phyloP scores from a whole-genome alignment of 2,113 vertebrate species.

The Microcebus murinus region DNA sequence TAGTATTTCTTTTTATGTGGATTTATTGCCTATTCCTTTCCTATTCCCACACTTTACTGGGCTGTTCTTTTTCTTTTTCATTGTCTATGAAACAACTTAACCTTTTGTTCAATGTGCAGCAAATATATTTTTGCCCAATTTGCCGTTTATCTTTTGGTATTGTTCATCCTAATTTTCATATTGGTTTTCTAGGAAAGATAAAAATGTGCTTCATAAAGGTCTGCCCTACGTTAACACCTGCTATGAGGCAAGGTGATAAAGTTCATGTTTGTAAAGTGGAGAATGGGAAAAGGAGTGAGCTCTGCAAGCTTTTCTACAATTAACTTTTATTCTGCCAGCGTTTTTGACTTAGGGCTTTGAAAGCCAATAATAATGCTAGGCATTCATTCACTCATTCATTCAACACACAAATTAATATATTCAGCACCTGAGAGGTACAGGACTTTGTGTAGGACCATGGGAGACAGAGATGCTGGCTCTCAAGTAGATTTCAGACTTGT shows the following conservation, averaged over 20 bases:
- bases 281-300: background rate
- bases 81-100: slow-evolving; percentile 15
- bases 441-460: background rate
- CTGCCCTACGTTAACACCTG: background rate
- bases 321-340: background rate
- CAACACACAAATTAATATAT: background rate
- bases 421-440: background rate
- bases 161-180: slow-evolving; percentile 22
- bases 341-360: background rate
- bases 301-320: background rate
- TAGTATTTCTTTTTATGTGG: background rate
- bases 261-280: background rate
- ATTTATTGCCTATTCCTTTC: background rate
- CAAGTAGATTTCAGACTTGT: background rate
- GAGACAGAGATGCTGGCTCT: background rate
- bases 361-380: background rate
- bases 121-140: background rate
- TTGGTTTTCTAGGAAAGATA: background rate
- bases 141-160: background rate
- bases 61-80: background rate
- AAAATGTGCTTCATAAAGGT: background rate
- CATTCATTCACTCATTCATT: background rate
- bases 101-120: background rate
- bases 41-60: background rate
- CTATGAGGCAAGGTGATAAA: background rate